These are phyloP conservation scores for Galago senegalensis DNA, from an alignment of 2,797 vertebrate species.

Conservation along the genomic window DNA sequence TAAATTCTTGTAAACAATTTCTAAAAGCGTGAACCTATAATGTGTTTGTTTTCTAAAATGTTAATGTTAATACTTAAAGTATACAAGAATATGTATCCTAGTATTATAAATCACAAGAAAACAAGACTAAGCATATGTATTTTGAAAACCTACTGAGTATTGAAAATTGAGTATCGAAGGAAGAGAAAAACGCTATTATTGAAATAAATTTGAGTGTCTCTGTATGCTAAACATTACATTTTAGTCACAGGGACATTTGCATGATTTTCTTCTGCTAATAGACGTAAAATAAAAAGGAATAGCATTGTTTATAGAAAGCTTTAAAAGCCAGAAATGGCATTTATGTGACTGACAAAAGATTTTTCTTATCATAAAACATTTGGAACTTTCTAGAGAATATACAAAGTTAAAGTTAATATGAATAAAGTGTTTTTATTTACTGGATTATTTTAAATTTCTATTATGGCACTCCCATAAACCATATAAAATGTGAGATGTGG, in stretches of 20 bases:
- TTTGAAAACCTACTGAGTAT: slow-evolving; percentile 58
- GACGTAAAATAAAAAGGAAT: slow-evolving; percentile 53
- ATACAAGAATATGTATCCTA: not conserved
- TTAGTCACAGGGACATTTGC: slow-evolving; percentile 48
- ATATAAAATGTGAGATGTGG: not conserved
- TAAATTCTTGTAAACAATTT: slow-evolving; percentile 3
- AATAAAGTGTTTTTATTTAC: slow-evolving; percentile 46
- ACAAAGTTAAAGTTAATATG: slow-evolving; percentile 29
- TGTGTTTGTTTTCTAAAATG: slow-evolving; percentile 42
- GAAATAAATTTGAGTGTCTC: slow-evolving; percentile 54
- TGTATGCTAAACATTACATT: not conserved
- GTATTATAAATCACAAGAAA: slow-evolving; percentile 35
- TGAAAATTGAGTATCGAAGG: not conserved
- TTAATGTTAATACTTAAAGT: slow-evolving; percentile 26
- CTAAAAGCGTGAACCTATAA: not conserved
- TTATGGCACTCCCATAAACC: not conserved
- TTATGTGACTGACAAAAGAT: slow-evolving; percentile 41
- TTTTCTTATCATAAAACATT: slow-evolving; percentile 45
- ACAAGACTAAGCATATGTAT: slow-evolving; percentile 43
- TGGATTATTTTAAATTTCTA: not conserved
- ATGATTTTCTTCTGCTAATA: slow-evolving; percentile 55
- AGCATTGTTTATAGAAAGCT: slow-evolving; percentile 55
- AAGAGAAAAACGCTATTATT: not conserved
- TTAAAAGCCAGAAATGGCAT: slow-evolving; percentile 53
- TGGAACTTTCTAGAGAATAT: slow-evolving; percentile 16